phyloP scores from a whole-genome alignment of 2,113 vertebrate species.

The Garra rufa region DNA sequence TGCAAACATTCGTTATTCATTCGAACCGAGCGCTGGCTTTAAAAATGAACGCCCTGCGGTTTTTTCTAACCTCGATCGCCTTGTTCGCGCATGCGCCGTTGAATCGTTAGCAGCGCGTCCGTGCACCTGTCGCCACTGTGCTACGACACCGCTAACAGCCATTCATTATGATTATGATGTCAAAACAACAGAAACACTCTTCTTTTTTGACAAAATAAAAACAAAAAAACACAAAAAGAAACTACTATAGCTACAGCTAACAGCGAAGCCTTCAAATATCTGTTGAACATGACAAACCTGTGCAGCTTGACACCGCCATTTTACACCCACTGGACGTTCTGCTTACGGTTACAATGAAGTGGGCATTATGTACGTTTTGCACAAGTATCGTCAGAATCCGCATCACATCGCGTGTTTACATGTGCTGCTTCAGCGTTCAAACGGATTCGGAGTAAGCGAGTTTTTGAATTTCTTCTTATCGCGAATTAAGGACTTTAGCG shows the following conservation, averaged over 20 bases:
- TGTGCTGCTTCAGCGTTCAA: slow-evolving; percentile 20
- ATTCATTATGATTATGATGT: slow-evolving; percentile 77
- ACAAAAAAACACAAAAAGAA: slow-evolving; percentile 19
- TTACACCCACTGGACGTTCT: slow-evolving; percentile 37
- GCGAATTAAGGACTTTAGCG: slow-evolving; percentile 8
- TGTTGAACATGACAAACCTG: slow-evolving; percentile 24
- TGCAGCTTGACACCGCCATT: slow-evolving; percentile 40
- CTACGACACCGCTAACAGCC: slow-evolving; percentile 73
- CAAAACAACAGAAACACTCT: slow-evolving; percentile 72
- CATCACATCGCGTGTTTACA: slow-evolving; percentile 50
- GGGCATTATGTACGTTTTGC: slow-evolving; percentile 72
- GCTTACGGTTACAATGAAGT: slow-evolving; percentile 60
- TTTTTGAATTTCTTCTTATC: slow-evolving; percentile 12
- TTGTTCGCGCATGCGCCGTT: slow-evolving; percentile 77
- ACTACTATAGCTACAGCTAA: slow-evolving; percentile 41
- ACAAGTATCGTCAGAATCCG: slow-evolving; percentile 60
- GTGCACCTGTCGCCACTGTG: slow-evolving; percentile 79
- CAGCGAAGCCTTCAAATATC: slow-evolving; percentile 47
- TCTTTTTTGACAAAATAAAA: slow-evolving; percentile 59
- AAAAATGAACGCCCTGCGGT: slow-evolving; percentile 54
- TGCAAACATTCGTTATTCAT: slow-evolving; percentile 46
- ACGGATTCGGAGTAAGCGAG: background rate
- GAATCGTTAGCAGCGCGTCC: slow-evolving; percentile 74
- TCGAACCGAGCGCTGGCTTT: slow-evolving; percentile 71
- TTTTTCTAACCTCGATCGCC: slow-evolving; percentile 65